Evolutionary conservation across 2,797 vertebrate genomes (phyloP).

Genomic region (Xiphophorus birchmanni): DNA sequence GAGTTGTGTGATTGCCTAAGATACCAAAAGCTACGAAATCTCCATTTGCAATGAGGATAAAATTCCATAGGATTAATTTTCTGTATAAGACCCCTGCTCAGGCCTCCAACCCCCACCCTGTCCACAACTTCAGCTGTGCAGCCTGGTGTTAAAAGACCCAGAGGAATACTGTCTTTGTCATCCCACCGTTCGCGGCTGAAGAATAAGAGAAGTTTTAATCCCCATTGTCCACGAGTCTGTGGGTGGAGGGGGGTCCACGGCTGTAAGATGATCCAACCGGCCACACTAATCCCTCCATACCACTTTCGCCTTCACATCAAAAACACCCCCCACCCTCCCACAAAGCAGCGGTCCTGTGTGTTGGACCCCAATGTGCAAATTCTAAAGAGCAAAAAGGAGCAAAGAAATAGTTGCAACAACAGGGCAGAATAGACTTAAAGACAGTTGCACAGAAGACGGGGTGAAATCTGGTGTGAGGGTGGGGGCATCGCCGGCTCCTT

Average conservation of each 20-base stretch:
- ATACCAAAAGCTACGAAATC: slow-evolving; percentile 81
- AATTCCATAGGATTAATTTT: slow-evolving; percentile 89
- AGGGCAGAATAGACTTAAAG: slow-evolving; percentile 87
- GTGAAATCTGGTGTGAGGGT: slow-evolving; percentile 70
- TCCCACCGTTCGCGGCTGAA: slow-evolving; percentile 83
- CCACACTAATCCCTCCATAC: slow-evolving; percentile 98
- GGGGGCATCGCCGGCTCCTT: slow-evolving; percentile 88
- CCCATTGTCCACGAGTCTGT: slow-evolving; percentile 85
- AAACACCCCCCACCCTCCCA: slow-evolving; percentile 79
- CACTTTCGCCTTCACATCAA: slow-evolving; percentile 87
- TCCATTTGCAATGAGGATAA: slow-evolving; percentile 85
- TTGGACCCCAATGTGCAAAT: slow-evolving; percentile 85
- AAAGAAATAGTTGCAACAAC: slow-evolving; percentile 97
- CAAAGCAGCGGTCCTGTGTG: slow-evolving; percentile 83
- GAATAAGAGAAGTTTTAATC: slow-evolving; percentile 91
- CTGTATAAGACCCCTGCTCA: slow-evolving; percentile 76
- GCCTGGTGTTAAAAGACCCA: slow-evolving; percentile 87
- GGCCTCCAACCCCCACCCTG: slow-evolving; percentile 64
- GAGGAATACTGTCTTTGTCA: slow-evolving; percentile 89
- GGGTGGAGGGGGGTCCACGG: slow-evolving; percentile 76
- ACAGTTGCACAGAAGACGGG: slow-evolving; percentile 82
- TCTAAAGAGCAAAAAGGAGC: slow-evolving; percentile 84
- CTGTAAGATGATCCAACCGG: slow-evolving; percentile 99
- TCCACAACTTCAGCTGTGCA: slow-evolving; percentile 86
- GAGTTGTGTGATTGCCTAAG: slow-evolving; percentile 72